Evolutionary conservation across 2,113 vertebrate species (phyloP).

Genomic region (Tympanuchus pallidicinctus): DNA sequence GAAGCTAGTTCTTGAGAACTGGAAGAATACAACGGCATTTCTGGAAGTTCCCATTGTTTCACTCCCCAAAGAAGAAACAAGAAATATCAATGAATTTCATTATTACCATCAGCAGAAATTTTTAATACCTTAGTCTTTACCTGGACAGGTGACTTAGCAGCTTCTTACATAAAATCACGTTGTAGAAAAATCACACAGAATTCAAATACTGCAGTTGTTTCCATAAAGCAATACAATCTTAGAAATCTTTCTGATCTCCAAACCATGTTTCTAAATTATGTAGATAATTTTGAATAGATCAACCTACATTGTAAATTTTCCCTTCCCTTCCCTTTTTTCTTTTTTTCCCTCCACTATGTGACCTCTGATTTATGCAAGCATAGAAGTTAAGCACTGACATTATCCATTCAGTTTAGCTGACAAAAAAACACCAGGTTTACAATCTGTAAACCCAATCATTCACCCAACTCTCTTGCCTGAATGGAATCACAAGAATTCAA

Average conservation of each 20-base stretch:
- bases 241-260: background rate
- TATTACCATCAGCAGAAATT: background rate
- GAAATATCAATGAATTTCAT: background rate
- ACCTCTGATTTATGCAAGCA: slow-evolving; percentile 75
- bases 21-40: background rate
- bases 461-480: background rate
- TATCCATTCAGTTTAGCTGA: slow-evolving; percentile 10
- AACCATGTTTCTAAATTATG: background rate
- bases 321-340: background rate
- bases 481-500: slow-evolving; percentile 17
- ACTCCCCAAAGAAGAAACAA: background rate
- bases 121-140: background rate
- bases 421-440: slow-evolving; percentile 35
- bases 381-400: slow-evolving; percentile 40
- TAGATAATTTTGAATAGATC: slow-evolving; percentile 40
- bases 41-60: background rate
- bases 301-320: slow-evolving; percentile 14
- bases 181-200: background rate
- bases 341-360: background rate
- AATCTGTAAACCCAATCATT: background rate
- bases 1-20: background rate
- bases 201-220: background rate
- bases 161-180: background rate
- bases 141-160: background rate
- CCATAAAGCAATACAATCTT: background rate